phyloP scores from a whole-genome alignment of 2,888 invertebrate species.

The Isoperla grammatica region DNA sequence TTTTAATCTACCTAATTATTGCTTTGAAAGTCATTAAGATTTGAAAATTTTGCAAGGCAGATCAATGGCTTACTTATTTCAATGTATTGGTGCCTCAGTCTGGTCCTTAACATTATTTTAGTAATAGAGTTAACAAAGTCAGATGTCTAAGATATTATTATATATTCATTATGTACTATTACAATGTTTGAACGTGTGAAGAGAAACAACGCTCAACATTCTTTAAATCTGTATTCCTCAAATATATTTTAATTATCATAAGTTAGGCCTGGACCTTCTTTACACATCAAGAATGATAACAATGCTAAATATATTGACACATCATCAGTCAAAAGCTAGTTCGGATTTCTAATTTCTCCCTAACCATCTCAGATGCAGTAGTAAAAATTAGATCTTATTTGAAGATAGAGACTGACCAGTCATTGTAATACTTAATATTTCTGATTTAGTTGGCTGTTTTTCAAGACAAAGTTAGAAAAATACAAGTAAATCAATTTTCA shows the following conservation, averaged over 20 bases:
- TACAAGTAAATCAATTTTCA: not conserved
- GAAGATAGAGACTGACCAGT: slow-evolving; percentile 10
- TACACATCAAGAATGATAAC: slow-evolving; percentile 34
- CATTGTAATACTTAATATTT: not conserved
- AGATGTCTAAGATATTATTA: slow-evolving; percentile 28
- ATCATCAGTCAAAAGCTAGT: slow-evolving; percentile 33
- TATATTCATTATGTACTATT: slow-evolving; percentile 21
- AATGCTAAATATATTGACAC: slow-evolving; percentile 32
- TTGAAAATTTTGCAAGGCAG: slow-evolving; percentile 29
- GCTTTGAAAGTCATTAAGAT: slow-evolving; percentile 29
- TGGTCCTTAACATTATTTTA: slow-evolving; percentile 20
- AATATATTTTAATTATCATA: slow-evolving; percentile 34
- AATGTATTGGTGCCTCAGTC: slow-evolving; percentile 22
- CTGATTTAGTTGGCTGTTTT: not conserved
- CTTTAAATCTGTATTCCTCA: slow-evolving; percentile 24
- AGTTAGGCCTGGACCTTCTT: slow-evolving; percentile 37
- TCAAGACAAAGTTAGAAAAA: slow-evolving; percentile 7
- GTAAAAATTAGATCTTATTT: too few species aligned
- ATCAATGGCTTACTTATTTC: slow-evolving; percentile 17
- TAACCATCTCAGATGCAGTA: too few species aligned
- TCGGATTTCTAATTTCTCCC: slow-evolving; percentile 4
- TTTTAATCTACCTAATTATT: slow-evolving; percentile 29
- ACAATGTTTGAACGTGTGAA: slow-evolving; percentile 7
- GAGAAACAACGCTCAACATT: slow-evolving; percentile 4
- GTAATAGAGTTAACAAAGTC: slow-evolving; percentile 28